Evolutionary conservation across 2,888 invertebrate genomes (phyloP).

Genomic region (Meiosimyza platycephala): DNA sequence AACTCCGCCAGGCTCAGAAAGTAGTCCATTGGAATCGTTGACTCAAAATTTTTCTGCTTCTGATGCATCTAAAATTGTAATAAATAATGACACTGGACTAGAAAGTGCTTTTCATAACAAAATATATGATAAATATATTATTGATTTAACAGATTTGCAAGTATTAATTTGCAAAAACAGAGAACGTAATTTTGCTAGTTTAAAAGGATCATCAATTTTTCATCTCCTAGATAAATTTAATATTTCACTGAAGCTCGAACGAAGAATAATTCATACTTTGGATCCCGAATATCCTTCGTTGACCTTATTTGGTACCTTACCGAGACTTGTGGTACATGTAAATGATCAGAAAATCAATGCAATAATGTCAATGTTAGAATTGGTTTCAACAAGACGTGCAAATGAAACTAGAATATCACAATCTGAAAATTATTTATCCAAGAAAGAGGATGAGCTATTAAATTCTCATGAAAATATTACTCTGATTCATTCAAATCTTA

Average conservation of each 20-base stretch:
- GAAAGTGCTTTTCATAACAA: slow-evolving; percentile 75
- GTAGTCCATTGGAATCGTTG: slow-evolving; percentile 71
- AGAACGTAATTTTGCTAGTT: slow-evolving; percentile 89
- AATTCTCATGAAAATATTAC: slow-evolving; percentile 35
- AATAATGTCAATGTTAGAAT: slow-evolving; percentile 71
- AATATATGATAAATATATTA: slow-evolving; percentile 81
- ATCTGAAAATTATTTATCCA: background rate
- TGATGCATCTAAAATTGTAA: slow-evolving; percentile 71
- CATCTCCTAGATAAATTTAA: slow-evolving; percentile 87
- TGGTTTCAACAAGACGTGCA: slow-evolving; percentile 4
- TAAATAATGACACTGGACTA: slow-evolving; percentile 73
- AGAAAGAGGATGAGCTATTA: slow-evolving; percentile 37
- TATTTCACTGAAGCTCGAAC: slow-evolving; percentile 78
- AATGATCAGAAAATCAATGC: slow-evolving; percentile 89
- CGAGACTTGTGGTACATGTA: slow-evolving; percentile 87
- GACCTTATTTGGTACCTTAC: slow-evolving; percentile 86
- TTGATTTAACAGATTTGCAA: slow-evolving; percentile 86
- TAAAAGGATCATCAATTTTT: slow-evolving; percentile 84
- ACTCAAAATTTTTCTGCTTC: slow-evolving; percentile 61
- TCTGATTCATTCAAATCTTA: slow-evolving; percentile 63
- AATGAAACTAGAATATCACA: slow-evolving; percentile 21
- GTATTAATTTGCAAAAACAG: slow-evolving; percentile 88
- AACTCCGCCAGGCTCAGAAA: slow-evolving; percentile 83
- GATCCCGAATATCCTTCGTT: slow-evolving; percentile 90
- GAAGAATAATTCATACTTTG: slow-evolving; percentile 82